Evolutionary conservation across 2,888 invertebrate genomes (phyloP).

Genomic region (Ophion costatus): DNA sequence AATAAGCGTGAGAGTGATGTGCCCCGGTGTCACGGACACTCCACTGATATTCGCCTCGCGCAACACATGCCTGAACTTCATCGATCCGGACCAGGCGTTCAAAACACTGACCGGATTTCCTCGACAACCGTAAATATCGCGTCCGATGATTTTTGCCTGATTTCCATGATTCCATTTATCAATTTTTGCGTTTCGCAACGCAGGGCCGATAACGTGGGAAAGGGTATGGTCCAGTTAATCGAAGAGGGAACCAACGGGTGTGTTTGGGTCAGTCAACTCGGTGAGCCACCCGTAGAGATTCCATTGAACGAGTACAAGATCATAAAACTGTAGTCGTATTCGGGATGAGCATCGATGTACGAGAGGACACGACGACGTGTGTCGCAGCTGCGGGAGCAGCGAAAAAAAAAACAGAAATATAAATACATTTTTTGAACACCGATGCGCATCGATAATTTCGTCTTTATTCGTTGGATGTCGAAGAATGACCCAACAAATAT

Average conservation of each 20-base stretch:
- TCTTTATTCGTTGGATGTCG: too few relatives aligned
- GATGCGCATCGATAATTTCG: too few relatives aligned
- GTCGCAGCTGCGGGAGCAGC: too few relatives aligned
- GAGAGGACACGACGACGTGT: background rate
- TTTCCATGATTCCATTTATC: background rate
- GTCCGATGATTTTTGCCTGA: background rate
- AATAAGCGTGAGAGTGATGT: constrained; percentile 78
- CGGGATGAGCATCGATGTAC: background rate
- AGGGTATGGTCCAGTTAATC: constrained; percentile 73
- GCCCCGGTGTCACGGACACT: constrained; percentile 79
- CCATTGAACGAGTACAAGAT: constrained; percentile 62
- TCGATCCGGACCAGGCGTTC: constrained; percentile 72
- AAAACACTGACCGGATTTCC: constrained; percentile 67
- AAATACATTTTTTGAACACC: background rate
- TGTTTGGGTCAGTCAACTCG: constrained; percentile 74
- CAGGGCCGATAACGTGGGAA: constrained; percentile 75
- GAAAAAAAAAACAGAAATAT: background rate
- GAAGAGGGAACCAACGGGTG: constrained; percentile 73
- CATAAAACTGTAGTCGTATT: background rate
- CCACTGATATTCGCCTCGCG: constrained; percentile 70
- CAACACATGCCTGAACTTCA: constrained; percentile 70
- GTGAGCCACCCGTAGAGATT: constrained; percentile 72
- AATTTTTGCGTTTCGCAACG: background rate
- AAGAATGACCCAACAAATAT: too few relatives aligned
- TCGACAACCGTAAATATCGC: constrained; percentile 74